These are phyloP conservation scores for Pterocles gutturalis DNA, from an alignment of 2,113 vertebrate species.

Conservation along the genomic window DNA sequence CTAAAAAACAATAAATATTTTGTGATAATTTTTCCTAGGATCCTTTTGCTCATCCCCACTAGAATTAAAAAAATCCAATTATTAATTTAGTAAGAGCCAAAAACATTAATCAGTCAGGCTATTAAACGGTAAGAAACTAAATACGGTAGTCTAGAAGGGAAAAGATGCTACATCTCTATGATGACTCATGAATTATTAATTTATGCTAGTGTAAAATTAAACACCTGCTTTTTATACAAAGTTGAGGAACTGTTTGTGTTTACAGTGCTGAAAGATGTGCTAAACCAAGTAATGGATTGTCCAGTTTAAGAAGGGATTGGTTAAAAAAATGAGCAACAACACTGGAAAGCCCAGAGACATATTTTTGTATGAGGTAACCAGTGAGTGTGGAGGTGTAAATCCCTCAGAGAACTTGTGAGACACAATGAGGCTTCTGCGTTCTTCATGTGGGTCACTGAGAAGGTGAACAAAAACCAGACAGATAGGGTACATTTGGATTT, in stretches of 20 bases:
- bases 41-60: not conserved
- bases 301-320: not conserved
- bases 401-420: not conserved
- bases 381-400: constrained; percentile 16
- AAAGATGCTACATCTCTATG: not conserved
- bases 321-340: not conserved
- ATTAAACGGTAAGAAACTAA: not conserved
- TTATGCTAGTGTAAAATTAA: constrained; percentile 19
- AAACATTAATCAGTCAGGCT: not conserved
- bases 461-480: not conserved
- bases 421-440: not conserved
- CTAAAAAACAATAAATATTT: not conserved
- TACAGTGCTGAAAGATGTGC: not conserved
- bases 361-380: not conserved
- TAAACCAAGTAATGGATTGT: not conserved
- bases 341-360: not conserved
- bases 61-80: not conserved
- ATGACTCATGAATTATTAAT: not conserved
- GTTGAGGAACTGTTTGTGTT: not conserved
- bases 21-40: not conserved
- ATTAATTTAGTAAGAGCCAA: not conserved
- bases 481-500: not conserved
- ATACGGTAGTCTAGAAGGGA: not conserved
- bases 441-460: not conserved
- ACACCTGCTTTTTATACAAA: not conserved